Percentiles rank a stretch among this genome's conserved stretches.
Evolutionary conservation across 2,113 vertebrate species (phyloP).

Genomic region (Microtus montanus): DNA sequence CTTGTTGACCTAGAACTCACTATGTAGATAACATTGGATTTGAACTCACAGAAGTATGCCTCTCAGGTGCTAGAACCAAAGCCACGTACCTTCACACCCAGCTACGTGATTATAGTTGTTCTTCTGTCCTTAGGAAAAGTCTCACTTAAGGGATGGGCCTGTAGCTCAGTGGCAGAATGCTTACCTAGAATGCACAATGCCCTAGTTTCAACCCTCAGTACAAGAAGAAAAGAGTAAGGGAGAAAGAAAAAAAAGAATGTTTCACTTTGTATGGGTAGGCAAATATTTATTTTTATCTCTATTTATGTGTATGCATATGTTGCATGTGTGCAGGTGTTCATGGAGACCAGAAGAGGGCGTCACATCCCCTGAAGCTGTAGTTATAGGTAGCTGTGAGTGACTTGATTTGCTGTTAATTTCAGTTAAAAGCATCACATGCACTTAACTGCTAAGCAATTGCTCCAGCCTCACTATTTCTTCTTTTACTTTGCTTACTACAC

Average conservation of each 20-base stretch:
- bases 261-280: not conserved
- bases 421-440: not conserved
- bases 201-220: not conserved
- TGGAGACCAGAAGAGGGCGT: not conserved
- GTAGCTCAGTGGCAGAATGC: not conserved
- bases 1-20: not conserved
- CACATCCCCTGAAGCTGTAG: not conserved
- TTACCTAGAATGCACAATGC: not conserved
- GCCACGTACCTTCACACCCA: not conserved
- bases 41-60: not conserved
- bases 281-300: not conserved
- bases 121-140: not conserved
- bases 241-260: not conserved
- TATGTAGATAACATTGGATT: not conserved
- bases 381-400: not conserved
- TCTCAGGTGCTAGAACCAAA: not conserved
- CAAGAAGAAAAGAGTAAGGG: not conserved
- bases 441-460: not conserved
- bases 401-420: not conserved
- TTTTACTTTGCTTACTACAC: not conserved
- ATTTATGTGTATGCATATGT: not conserved
- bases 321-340: not conserved
- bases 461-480: not conserved
- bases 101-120: not conserved
- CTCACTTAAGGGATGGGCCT: not conserved